Evolutionary conservation across 2,888 invertebrate species (phyloP).

Genomic region (Heliconius sara): DNA sequence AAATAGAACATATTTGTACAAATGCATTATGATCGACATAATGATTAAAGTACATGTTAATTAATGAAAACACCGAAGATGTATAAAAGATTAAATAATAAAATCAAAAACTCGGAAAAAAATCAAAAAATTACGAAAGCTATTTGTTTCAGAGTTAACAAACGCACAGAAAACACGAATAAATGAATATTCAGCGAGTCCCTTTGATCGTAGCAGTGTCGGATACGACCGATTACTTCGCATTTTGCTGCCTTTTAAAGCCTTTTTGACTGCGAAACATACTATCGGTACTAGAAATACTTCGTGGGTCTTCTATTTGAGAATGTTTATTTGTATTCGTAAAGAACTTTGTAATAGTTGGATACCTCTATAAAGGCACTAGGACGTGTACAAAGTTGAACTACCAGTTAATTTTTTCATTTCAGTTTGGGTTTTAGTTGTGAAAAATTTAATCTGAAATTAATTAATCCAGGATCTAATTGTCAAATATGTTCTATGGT

Average conservation of each 20-base stretch:
- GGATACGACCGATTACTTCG: conserved; percentile 20
- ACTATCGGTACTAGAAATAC: conserved; percentile 2
- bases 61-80: too few relatives aligned
- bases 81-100: not conserved
- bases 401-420: not conserved
- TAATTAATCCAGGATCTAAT: too few relatives aligned
- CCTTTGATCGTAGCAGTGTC: conserved; percentile 15
- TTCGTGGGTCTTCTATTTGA: not conserved
- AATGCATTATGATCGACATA: too few relatives aligned
- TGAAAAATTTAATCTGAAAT: not conserved
- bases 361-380: not conserved
- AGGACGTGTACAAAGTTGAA: not conserved
- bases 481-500: too few relatives aligned
- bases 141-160: conserved; percentile 12
- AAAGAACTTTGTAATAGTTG: not conserved
- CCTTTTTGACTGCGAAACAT: conserved; percentile 18
- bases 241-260: conserved; percentile 5
- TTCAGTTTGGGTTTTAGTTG: not conserved
- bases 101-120: not conserved
- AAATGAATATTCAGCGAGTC: conserved; percentile 24
- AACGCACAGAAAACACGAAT: conserved; percentile 8
- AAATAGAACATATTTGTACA: too few relatives aligned
- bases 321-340: conserved; percentile 1
- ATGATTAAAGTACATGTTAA: too few relatives aligned
- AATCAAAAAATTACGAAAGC: not conserved